A percentile compares a stretch with the other conserved stretches of the same genome.
These are phyloP conservation scores for Montipora cactus DNA, from an alignment of 64 coral and sea anemone genomes.

Conservation along the genomic window DNA sequence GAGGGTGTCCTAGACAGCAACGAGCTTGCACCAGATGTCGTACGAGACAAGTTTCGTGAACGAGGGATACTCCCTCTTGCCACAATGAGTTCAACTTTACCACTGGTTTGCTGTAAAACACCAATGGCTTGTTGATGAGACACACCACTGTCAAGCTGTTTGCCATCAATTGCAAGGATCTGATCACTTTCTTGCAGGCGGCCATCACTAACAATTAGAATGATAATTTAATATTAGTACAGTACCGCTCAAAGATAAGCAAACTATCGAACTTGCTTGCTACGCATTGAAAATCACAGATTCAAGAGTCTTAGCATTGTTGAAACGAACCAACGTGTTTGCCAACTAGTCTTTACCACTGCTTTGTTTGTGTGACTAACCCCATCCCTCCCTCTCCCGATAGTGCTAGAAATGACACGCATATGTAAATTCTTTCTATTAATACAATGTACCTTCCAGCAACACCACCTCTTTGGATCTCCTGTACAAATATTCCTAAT, in stretches of 20 bases:
- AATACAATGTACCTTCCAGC: constrained; percentile 74
- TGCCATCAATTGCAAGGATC: constrained; percentile 93
- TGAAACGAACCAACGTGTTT: no score
- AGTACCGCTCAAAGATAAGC: neutral
- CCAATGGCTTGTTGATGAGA: constrained; percentile 97
- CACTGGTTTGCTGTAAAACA: constrained; percentile 91
- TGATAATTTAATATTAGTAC: neutral
- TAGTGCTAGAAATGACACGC: no score
- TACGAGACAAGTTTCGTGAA: constrained; percentile 81
- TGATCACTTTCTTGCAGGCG: constrained; percentile 95
- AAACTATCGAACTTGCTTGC: no score
- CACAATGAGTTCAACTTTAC: constrained; percentile 94
- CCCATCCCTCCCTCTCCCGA: no score
- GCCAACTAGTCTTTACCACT: no score
- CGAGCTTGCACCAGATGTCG: constrained; percentile 89
- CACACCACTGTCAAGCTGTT: constrained; percentile 90
- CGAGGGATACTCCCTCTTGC: constrained; percentile 90
- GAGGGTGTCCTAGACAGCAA: constrained; percentile 89
- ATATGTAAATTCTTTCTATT: no score
- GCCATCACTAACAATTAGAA: constrained; percentile 70
- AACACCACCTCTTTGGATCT: constrained; percentile 91
- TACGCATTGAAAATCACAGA: no score
- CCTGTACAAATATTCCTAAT: constrained; percentile 97
- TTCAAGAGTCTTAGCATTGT: no score
- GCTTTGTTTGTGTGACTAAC: no score